Percentiles rank a stretch among this genome's conserved stretches.
These are phyloP conservation scores for Trichogramma dendrolimi DNA, from an alignment of 2,888 invertebrate genomes.

Conservation along the genomic window DNA sequence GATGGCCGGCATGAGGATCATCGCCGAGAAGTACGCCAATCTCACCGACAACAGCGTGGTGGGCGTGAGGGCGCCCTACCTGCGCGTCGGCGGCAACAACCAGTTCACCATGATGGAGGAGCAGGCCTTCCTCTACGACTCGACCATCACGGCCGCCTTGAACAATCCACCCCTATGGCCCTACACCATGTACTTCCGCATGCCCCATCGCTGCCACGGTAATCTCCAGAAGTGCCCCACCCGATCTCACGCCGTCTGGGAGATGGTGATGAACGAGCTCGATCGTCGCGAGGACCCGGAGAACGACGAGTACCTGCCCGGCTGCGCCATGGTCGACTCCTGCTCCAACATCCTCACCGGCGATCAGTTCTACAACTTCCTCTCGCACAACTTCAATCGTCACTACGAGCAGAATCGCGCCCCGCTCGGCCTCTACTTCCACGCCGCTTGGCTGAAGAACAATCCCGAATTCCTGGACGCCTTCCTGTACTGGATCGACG, in stretches of 20 bases:
- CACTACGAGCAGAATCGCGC: slow-evolving; percentile 88
- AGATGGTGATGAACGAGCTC: slow-evolving; percentile 92
- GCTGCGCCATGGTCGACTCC: slow-evolving; percentile 92
- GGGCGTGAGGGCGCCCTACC: slow-evolving; percentile 84
- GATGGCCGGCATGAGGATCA: slow-evolving; percentile 90
- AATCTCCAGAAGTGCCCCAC: slow-evolving; percentile 88
- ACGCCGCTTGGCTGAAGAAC: slow-evolving; percentile 89
- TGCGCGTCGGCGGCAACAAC: slow-evolving; percentile 89
- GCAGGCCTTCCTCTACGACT: slow-evolving; percentile 91
- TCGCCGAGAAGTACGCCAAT: slow-evolving; percentile 84
- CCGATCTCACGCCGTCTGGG: slow-evolving; percentile 87
- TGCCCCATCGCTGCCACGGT: slow-evolving; percentile 91
- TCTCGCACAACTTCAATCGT: slow-evolving; percentile 88
- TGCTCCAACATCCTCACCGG: slow-evolving; percentile 89
- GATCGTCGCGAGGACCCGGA: slow-evolving; percentile 86
- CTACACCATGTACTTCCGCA: slow-evolving; percentile 95
- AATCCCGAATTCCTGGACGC: slow-evolving; percentile 89
- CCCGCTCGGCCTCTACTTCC: slow-evolving; percentile 86
- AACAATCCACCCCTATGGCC: slow-evolving; percentile 94
- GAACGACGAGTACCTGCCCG: slow-evolving; percentile 84
- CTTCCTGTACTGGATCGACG: slow-evolving; percentile 90
- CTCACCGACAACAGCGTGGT: slow-evolving; percentile 87
- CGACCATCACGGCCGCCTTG: slow-evolving; percentile 87
- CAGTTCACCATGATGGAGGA: slow-evolving; percentile 98
- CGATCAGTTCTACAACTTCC: slow-evolving; percentile 91